Evolutionary conservation across 2,797 vertebrate species (phyloP), one percentile per base, ranked within the genome.

Genomic region (Urophycis tenuis): DNA sequence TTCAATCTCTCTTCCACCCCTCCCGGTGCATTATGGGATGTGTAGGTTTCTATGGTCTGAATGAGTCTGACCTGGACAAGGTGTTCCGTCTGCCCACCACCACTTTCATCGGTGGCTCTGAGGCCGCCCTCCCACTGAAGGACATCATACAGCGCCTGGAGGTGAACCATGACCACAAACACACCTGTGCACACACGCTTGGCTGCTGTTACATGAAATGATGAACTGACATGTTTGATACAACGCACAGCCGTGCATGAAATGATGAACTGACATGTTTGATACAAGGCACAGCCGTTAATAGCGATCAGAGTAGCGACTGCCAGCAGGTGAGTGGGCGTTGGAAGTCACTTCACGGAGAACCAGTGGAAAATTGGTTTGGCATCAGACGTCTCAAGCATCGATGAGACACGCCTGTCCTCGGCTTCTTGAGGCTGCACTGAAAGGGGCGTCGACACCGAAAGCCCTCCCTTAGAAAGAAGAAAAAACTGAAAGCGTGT

Each of bases 101-200:
- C 81, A 99, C 97, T 39, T 99, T 97, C 92, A 99, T 99, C 34
- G 97, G 97, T 0, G 96, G 96, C 19, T 94, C 92, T 0, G 96
- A 98, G 81, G 94, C 93, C 0, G 95, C 93, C 0, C 93, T 98
- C 76, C 96, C 96, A 0, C 94, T 98, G 39, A 92, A 95, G 22
- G 97, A 99, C 87, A 99, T 99, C 91, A 98, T 99, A 81, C 94
- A 94, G 1, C 92, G 97, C 1, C 92, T 98, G 82, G 97, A 99
- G 96, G 97, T 97, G 83, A 92, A 33, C 10, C 31, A 70, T 39
- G 53, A 53, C 75, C 14, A 72, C 67, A 77, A 39, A 74, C 60
- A 33, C 32, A 75, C 53, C 19, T 22, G 19, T 22, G 10, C 53
- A 10, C 3, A 67, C 60, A 67, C n/a, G 29, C 60, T 25, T 53